Evolutionary conservation across 1,140 invertebrate genomes (phyloP).

Genomic region (Heliothis subflexa): DNA sequence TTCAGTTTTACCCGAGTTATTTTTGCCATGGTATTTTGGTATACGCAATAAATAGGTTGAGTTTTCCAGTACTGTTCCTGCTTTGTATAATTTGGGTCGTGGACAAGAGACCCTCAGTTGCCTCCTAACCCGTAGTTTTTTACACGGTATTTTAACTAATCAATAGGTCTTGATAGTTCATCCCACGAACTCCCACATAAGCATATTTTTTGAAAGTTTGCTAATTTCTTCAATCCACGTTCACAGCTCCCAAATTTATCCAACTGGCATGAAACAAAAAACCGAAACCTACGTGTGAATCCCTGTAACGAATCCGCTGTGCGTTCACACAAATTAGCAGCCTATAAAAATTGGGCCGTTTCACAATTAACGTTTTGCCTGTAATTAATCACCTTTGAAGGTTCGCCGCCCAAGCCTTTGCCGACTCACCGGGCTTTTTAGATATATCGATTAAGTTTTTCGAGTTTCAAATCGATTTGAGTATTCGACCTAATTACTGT

Average conservation of each 20-base stretch:
- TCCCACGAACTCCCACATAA: too few species aligned
- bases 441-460: slow-evolving; percentile 33
- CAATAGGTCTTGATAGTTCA: too few species aligned
- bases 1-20: too few species aligned
- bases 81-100: too few species aligned
- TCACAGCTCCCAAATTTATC: too few species aligned
- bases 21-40: too few species aligned
- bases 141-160: background rate
- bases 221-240: too few species aligned
- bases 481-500: slow-evolving; percentile 33
- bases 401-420: slow-evolving; percentile 34
- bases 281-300: slow-evolving; percentile 24
- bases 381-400: slow-evolving; percentile 52
- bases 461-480: slow-evolving; percentile 27
- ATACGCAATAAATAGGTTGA: too few species aligned
- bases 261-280: too few species aligned
- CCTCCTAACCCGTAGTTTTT: background rate
- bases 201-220: too few species aligned
- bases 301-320: slow-evolving; percentile 25
- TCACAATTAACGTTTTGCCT: slow-evolving; percentile 53
- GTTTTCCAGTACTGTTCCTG: too few species aligned
- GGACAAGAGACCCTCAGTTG: too few species aligned
- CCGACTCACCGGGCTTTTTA: slow-evolving; percentile 26
- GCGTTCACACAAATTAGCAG: slow-evolving; percentile 50
- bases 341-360: slow-evolving; percentile 46